Conservation (phyloP, 2,797 vertebrate species). For the Oceanodroma leucorhoa region DNA sequence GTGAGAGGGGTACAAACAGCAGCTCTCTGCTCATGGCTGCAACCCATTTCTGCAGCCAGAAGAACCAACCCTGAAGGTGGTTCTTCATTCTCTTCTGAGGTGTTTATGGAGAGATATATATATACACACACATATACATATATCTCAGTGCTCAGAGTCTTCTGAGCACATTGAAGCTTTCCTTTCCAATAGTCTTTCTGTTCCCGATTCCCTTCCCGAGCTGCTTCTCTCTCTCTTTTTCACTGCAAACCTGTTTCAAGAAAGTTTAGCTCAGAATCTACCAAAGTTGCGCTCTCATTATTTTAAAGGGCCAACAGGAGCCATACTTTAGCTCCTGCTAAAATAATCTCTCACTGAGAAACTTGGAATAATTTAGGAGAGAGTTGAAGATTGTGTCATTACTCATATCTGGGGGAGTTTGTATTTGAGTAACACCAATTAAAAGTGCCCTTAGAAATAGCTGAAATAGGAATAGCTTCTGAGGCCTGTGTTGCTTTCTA, state of each 20-base stretch:
- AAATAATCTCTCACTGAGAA: neutral
- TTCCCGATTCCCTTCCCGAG: neutral
- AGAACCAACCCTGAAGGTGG: neutral
- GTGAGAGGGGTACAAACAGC: neutral
- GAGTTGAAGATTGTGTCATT: neutral
- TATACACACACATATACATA: fast-evolving
- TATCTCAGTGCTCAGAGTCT: neutral
- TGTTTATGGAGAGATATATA: neutral
- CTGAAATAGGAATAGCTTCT: neutral
- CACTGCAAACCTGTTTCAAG: neutral
- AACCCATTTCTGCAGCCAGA: neutral
- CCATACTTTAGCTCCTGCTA: neutral
- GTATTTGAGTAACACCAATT: constrained; percentile 39
- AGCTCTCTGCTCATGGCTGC: neutral
- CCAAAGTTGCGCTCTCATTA: neutral
- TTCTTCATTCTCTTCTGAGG: neutral
- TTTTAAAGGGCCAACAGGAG: neutral
- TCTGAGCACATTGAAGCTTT: neutral
- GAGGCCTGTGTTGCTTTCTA: constrained; percentile 7
- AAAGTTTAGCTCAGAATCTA: neutral
- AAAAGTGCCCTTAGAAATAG: neutral
- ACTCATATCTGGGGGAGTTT: neutral
- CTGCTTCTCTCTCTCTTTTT: neutral
- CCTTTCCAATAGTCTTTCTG: neutral
- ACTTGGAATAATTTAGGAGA: neutral